phyloP scores from a whole-genome alignment of 2,113 vertebrate genomes.

The Lamprologus sp. region DNA sequence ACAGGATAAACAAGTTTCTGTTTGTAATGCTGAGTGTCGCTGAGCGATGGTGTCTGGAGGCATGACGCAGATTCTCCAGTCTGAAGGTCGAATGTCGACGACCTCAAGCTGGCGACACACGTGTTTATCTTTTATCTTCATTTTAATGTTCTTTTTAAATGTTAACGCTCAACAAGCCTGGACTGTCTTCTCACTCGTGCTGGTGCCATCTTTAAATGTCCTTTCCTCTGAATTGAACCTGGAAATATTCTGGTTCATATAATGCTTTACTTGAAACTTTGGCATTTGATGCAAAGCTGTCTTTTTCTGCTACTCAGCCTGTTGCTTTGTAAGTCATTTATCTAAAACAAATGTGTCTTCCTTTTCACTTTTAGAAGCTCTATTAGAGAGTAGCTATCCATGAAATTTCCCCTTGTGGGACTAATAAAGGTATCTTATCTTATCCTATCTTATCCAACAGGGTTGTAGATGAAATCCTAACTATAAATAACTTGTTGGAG shows the following conservation, averaged over 20 bases:
- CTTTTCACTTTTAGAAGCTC: neutral
- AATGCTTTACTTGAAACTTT: neutral
- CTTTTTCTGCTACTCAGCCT: neutral
- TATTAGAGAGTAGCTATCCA: neutral
- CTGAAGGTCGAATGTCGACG: neutral
- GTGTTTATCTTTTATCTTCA: neutral
- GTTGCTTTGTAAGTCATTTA: neutral
- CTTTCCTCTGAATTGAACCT: neutral
- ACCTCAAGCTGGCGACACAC: neutral
- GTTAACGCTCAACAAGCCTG: neutral
- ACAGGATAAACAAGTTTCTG: conserved; percentile 9
- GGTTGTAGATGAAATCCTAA: neutral
- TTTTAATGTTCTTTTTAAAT: neutral
- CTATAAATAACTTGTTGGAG: neutral
- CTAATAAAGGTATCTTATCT: neutral
- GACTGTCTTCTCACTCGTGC: neutral
- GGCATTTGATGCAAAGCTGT: neutral
- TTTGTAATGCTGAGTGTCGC: neutral
- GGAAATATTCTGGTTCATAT: neutral
- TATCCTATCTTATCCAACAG: neutral
- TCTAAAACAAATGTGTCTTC: neutral
- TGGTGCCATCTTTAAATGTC: neutral
- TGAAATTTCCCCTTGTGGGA: neutral
- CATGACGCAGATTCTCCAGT: conserved; percentile 10
- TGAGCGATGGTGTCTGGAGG: neutral